Evolutionary conservation across 2,113 vertebrate genomes (phyloP), one percentile per base, ranked within the genome.

Genomic region (Corynorhinus townsendii): DNA sequence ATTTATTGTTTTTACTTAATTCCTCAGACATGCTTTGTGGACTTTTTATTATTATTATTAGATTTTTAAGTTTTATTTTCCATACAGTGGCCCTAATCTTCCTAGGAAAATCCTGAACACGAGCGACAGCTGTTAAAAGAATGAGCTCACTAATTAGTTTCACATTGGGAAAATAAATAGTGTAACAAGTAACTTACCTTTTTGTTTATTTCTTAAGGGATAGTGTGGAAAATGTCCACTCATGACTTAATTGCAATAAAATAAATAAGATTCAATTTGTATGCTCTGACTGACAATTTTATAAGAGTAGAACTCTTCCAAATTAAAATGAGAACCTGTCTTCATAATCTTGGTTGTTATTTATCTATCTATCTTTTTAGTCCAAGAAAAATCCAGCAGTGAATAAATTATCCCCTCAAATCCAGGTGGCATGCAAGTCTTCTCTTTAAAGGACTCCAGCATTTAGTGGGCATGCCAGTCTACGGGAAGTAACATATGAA

Each of bases 91-190:
- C n/a, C 93, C 79, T 72, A 91, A 95, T 96, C 86, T 91, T 96
- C 85, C n/a, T 59, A 97, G 93, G 77, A 97, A 98, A 96, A 68
- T 90, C n/a, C 79, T 97, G 84, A 93, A 90, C 72, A 98, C 84
- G 49, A 87, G 49, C 77, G 90, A 89, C 97, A 98, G 98, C 95
- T 98, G 97, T 96, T 98, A 91, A 85, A 96, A 94, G 96, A 97
- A 98, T 97, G 94, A 97, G 91, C 88, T 97, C 98, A 98, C 95
- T 98, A 97, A 96, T 97, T 98, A 98, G 73, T 87, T 98, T 97
- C 97, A 97, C 90, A 97, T 93, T 86, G 77, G 77, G 93, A 98
- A 98, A 97, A 96, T 86, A 98, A 98, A 97, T 94, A 97, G 8
- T 81, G 76, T 93, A 96, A 96, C 91, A 97, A 96, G 97, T 83